Conservation (phyloP, 2,113 vertebrate species). For the Formicarius rufipectus region DNA sequence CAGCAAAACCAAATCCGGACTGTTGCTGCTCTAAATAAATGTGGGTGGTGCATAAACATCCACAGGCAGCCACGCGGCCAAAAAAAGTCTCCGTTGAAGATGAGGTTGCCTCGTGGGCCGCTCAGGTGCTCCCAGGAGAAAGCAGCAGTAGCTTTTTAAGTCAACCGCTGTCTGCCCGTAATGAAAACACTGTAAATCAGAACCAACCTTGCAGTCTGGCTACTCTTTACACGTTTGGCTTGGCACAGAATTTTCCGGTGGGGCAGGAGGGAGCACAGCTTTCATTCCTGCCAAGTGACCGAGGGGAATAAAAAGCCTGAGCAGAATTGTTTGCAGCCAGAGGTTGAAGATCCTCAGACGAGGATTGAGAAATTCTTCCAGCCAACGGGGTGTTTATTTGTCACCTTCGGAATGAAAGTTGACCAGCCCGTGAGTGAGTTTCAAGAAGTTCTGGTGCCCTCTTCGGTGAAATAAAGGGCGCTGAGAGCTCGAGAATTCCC, state of each 20-base stretch:
- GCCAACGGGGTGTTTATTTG: not conserved
- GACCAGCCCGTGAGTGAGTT: not conserved
- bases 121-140: not conserved
- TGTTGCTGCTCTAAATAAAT: not conserved
- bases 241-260: not conserved
- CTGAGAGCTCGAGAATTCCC: not conserved
- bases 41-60: not conserved
- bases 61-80: too few species aligned
- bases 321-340: not conserved
- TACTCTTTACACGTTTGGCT: not conserved
- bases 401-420: not conserved
- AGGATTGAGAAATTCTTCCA: not conserved
- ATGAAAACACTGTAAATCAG: not conserved
- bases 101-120: not conserved
- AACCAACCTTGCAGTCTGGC: not conserved
- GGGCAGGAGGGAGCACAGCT: not conserved
- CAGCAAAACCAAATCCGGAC: not conserved
- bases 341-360: not conserved
- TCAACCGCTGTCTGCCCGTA: not conserved
- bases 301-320: not conserved
- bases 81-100: not conserved
- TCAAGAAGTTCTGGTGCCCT: not conserved
- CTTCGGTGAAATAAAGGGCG: not conserved
- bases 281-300: not conserved
- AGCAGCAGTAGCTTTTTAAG: not conserved